Evolutionary conservation across 2,888 invertebrate species (phyloP).

Genomic region (Cheilosia urbana): DNA sequence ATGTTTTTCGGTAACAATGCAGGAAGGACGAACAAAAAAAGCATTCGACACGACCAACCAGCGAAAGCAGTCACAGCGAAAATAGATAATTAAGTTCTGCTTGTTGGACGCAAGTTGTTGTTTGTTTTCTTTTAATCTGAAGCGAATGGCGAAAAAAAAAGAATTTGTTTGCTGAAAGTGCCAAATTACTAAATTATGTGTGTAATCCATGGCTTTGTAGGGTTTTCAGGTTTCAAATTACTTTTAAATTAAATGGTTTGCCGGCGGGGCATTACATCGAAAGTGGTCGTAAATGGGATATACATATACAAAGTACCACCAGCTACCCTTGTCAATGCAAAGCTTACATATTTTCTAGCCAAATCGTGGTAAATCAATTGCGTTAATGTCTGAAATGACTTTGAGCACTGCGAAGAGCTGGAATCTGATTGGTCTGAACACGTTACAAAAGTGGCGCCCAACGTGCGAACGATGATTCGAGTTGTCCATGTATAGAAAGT

Average conservation of each 20-base stretch:
- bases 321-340: no score
- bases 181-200: slow-evolving; percentile 45
- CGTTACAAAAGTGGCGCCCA: no score
- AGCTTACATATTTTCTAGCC: no score
- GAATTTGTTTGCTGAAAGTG: slow-evolving; percentile 23
- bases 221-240: slow-evolving; percentile 17
- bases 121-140: slow-evolving; percentile 21
- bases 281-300: no score
- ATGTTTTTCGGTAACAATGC: slow-evolving; percentile 40
- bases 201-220: slow-evolving; percentile 18
- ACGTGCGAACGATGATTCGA: no score
- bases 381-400: no score
- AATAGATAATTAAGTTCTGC: slow-evolving; percentile 70
- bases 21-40: slow-evolving; percentile 27
- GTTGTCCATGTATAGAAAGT: no score
- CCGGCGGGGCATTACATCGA: no score
- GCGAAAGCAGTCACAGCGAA: slow-evolving; percentile 56
- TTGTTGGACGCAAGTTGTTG: slow-evolving; percentile 45
- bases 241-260: slow-evolving; percentile 1
- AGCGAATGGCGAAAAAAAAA: slow-evolving; percentile 20
- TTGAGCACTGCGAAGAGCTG: no score
- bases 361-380: no score
- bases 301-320: no score
- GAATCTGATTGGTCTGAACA: no score
- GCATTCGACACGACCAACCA: slow-evolving; percentile 31